Percentiles rank a stretch among this genome's conserved stretches.
phyloP scores from a whole-genome alignment of 2,888 invertebrate species.

The Myopa testacea region DNA sequence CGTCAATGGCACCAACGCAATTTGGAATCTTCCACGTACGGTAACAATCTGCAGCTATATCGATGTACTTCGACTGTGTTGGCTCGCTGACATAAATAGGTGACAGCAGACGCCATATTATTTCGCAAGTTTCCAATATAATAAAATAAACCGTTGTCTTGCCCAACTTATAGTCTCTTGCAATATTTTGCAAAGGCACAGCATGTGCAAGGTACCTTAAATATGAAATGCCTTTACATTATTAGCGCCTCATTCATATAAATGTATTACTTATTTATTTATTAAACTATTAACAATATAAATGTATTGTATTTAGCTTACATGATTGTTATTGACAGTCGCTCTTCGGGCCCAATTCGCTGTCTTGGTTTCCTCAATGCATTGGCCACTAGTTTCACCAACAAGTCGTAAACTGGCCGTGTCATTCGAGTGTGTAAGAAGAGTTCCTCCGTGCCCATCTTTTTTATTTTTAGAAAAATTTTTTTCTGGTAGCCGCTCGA shows the following conservation, averaged over 20 bases:
- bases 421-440: constrained; percentile 18
- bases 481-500: neutral
- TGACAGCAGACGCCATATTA: constrained; percentile 69
- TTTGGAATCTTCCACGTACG: constrained; percentile 17
- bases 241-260: neutral
- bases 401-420: neutral
- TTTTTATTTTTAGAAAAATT: constrained; percentile 11
- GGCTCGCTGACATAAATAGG: constrained; percentile 33
- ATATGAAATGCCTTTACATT: neutral
- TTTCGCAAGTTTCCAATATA: constrained; percentile 38
- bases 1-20: constrained; percentile 21
- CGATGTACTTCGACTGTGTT: neutral
- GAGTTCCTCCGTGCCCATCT: constrained; percentile 11
- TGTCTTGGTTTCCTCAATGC: constrained; percentile 16
- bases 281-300: neutral
- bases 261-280: no score
- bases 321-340: constrained; percentile 17
- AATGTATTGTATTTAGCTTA: neutral
- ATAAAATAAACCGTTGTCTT: constrained; percentile 68
- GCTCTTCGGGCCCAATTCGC: constrained; percentile 14
- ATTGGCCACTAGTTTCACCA: neutral
- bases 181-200: constrained; percentile 40
- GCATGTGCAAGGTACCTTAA: constrained; percentile 37
- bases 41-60: neutral
- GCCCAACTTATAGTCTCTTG: constrained; percentile 38